Percentiles rank a stretch among this genome's conserved stretches.
Evolutionary conservation across 1,140 invertebrate genomes (phyloP).

Genomic region (Bicyclus anynana): DNA sequence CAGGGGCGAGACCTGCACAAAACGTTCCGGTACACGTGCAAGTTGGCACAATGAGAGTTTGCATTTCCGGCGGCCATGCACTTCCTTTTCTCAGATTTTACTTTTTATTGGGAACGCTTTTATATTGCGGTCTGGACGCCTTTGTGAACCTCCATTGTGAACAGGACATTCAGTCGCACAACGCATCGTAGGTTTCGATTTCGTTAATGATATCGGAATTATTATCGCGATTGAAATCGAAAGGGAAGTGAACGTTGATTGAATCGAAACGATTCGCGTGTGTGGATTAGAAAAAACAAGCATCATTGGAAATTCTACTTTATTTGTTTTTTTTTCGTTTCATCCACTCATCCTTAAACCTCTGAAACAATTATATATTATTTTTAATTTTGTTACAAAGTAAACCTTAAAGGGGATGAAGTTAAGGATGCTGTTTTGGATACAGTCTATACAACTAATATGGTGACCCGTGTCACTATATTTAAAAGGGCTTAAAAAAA

Average conservation of each 20-base stretch:
- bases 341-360: too few species aligned
- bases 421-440: too few species aligned
- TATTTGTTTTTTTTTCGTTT: too few species aligned
- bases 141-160: conserved; percentile 61
- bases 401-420: too few species aligned
- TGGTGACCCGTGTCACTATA: too few species aligned
- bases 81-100: conserved; percentile 74
- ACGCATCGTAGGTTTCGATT: conserved; percentile 74
- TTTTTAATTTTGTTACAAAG: too few species aligned
- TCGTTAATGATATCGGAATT: conserved; percentile 74
- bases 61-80: conserved; percentile 75
- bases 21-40: conserved; percentile 73
- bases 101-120: conserved; percentile 68
- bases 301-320: background rate
- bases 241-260: conserved; percentile 51
- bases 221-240: conserved; percentile 65
- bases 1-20: conserved; percentile 54
- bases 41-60: conserved; percentile 73
- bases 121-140: conserved; percentile 61
- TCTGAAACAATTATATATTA: too few species aligned
- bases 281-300: background rate
- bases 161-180: conserved; percentile 65
- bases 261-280: conserved; percentile 7
- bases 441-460: too few species aligned
- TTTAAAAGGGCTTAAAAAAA: too few species aligned